Base-by-base conservation (phyloP, 1,140 invertebrate genomes). In the Mylabris phalerata region DNA sequence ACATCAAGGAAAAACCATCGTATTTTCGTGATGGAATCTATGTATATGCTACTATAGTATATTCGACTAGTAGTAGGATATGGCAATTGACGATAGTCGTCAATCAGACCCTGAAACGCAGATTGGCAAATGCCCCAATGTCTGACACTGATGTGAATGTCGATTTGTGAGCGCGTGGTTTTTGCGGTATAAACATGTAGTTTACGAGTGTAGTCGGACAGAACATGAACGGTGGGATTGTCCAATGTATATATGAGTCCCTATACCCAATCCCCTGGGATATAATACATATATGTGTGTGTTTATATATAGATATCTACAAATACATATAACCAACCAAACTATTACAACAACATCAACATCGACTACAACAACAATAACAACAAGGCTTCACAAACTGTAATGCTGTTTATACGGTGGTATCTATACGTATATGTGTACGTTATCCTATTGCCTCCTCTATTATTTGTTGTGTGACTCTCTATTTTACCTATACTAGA, bases 181-280 rank as follows among this genome's bases (percentile, higher is more conserved):
- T 75, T 75, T 74, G 74, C 68, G 74, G 74, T 69, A 75, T 74
- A 75, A 75, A 74, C 74, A 73, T 72, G 62, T 71, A 71, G 71
- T 74, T 74, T 74, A 74, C 72, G 72, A 72, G 71, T 67, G 68
- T 66, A 62, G 59, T 57, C 62, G 61, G 55, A 54, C 48, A 49
- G 48, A 48, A 46, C 32, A 61, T 63, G 66, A 63, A 57, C 62
- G 55, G 64, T 63, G 65, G 63, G 67, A 68, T 65, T 67, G 61
- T 63, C 58, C 41, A 32, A 32, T 32, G 32, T 32, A 32, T 32
- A 32, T 32, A 32, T 38, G 44, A 38, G 50, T 5, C 51, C 43
- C 45, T 59, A 52, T 59, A 59, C 52, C 52, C 48, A 54, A 49
- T 32, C 32, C 32, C 32, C 32, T 7, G 32, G 32, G 32, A 10